Percentiles rank a stretch among this genome's conserved stretches.
phyloP scores from a whole-genome alignment of 2,797 vertebrate genomes.

The Pagetopsis macropterus region DNA sequence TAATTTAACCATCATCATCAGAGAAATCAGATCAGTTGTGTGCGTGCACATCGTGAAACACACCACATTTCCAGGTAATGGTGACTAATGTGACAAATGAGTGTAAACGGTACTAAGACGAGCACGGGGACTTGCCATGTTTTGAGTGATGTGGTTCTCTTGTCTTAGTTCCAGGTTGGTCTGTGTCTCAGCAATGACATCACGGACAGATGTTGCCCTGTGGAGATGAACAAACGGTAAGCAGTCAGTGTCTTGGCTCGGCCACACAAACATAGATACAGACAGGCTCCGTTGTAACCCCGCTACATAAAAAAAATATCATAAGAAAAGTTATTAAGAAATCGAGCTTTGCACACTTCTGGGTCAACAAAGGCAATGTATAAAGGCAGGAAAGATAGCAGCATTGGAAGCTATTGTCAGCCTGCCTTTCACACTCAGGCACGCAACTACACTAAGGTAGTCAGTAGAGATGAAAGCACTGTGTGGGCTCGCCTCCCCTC shows the following conservation, averaged over 20 bases:
- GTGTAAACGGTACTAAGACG: slow-evolving; percentile 16
- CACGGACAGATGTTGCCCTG: slow-evolving; percentile 84
- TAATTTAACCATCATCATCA: slow-evolving; percentile 17
- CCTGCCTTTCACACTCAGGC: slow-evolving; percentile 22
- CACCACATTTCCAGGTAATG: slow-evolving; percentile 21
- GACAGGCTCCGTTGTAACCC: slow-evolving; percentile 18
- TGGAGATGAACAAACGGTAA: slow-evolving; percentile 67
- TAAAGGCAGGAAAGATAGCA: slow-evolving; percentile 53
- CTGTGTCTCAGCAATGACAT: slow-evolving; percentile 82
- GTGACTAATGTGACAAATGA: slow-evolving; percentile 27
- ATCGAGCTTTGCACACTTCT: neutral
- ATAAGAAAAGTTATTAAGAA: slow-evolving; percentile 1
- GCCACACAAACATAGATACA: slow-evolving; percentile 21
- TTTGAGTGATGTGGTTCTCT: slow-evolving; percentile 81
- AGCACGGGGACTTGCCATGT: slow-evolving; percentile 81
- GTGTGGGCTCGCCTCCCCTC: slow-evolving; percentile 52
- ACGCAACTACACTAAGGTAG: slow-evolving; percentile 25
- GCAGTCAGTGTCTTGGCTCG: slow-evolving; percentile 64
- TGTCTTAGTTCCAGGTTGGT: slow-evolving; percentile 82
- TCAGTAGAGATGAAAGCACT: slow-evolving; percentile 64
- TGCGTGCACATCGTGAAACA: slow-evolving; percentile 12
- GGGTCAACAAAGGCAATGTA: slow-evolving; percentile 47
- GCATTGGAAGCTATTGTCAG: slow-evolving; percentile 24
- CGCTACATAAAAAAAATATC: slow-evolving; percentile 16
- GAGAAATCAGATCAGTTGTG: neutral